Evolutionary conservation across 2,113 vertebrate genomes (phyloP), one percentile per base, ranked within the genome.

Genomic region (Thunnus thynnus): DNA sequence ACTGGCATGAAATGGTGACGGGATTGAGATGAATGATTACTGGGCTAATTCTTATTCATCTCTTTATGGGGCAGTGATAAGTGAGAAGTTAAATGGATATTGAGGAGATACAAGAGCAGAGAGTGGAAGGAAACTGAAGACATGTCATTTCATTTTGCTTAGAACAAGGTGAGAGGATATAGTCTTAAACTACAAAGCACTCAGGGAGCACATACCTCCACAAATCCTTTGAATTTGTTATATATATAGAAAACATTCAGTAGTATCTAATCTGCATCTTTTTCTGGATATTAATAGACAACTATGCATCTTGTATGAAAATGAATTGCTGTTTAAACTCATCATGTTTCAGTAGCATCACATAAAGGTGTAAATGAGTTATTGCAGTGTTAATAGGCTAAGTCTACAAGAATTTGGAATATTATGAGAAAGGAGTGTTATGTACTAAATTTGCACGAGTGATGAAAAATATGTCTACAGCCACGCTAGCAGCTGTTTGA

Each of bases 21-120:
- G 55, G 70, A 91, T 84, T 87, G 87, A 89, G 86, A 91, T 88
- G 91, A 93, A 89, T 84, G 88, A 94, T 94, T 83, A 68, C 78
- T 2, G 76, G 17, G 72, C 87, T 89, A 88, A 76, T 92, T 93
- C 84, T 83, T 83, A 90, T 91, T 90, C 72, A 76, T 91, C 89
- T 86, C 87, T 90, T 89, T 87, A 88, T 88, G 82, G 68, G 71
- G 55, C 82, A 55, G 80, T 78, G 76, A 89, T 85, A 86, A 90
- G 88, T 84, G 86, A 86, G 84, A 86, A 64, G 84, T 87, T 83
- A 87, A 93, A 93, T 88, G 82, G 78, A 73, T 80, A 77, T 56
- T 68, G 83, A 86, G 32, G 44, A 60, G 80, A 74, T 75, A 72
- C 57, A 64, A 65, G 66, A 44, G 50, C 73, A 68, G 83, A 51